Evolutionary conservation across 1,140 invertebrate species (phyloP), one percentile per base, ranked within the genome.

Genomic region (Argopecten irradians): DNA sequence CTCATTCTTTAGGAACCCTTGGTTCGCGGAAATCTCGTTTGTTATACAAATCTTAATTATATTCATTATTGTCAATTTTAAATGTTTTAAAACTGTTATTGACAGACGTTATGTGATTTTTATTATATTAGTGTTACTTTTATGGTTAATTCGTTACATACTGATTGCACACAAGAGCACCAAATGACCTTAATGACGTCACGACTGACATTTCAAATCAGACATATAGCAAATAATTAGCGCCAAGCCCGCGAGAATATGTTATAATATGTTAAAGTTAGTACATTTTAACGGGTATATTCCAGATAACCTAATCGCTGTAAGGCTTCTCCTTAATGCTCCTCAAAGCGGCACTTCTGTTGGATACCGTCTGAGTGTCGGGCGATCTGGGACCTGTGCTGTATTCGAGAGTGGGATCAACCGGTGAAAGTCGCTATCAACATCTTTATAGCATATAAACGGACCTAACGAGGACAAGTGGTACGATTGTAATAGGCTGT

Each of bases 241-340:
- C 1, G 55, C n/a, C 55, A 71, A 0, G n/a, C n/a, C n/a, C n/a
- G n/a, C 55, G 1, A n/a, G n/a, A 71, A 28, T 71, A 3, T 71
- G 55, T 71, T 71, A 71, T 71, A 71, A 71, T 71, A 71, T 71
- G n/a, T 71, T 71, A 71, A 71, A 71, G 43, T 71, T 71, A 71
- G 28, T 71, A 71, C 55, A 28, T 28, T 71, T 71, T 28, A n/a
- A 71, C n/a, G 55, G 55, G 55, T 8, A n/a, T 28, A 11, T 71
- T 71, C n/a, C n/a, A 71, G 43, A 46, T 46, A 46, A 46, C 2
- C 43, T 14, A 46, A 46, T 19, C n/a, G 5, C 16, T 16, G 55
- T 28, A n/a, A 28, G 5, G 28, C 55, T 71, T n/a, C 22, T 71
- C n/a, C 55, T 71, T 28, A 8, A 71, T n/a, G 16, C 55, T 71